phyloP scores from a whole-genome alignment of 1,140 invertebrate species.

The Bombus turneri region DNA sequence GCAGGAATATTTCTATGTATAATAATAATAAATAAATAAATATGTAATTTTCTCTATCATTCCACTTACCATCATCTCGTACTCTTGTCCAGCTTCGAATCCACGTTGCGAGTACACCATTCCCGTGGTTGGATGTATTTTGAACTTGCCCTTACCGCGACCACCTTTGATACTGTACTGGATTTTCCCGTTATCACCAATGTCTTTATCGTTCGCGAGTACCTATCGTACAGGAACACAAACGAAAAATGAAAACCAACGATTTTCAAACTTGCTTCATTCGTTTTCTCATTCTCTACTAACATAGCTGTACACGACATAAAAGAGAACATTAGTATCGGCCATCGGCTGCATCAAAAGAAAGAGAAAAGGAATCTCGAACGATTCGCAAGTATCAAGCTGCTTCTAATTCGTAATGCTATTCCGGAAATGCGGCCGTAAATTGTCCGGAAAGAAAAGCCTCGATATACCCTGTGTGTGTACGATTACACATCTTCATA shows the following conservation, averaged over 20 bases:
- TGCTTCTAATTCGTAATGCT: slow-evolving; percentile 2
- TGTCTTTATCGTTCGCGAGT: slow-evolving; percentile 92
- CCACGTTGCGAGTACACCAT: slow-evolving; percentile 88
- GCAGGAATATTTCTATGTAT: no score
- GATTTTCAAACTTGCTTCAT: not conserved
- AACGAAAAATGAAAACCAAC: slow-evolving; percentile 4
- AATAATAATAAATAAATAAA: no score
- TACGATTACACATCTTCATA: not conserved
- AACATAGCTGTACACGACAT: slow-evolving; percentile 28
- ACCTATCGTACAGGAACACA: slow-evolving; percentile 84
- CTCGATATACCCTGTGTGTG: not conserved
- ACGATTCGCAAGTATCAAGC: slow-evolving; percentile 9
- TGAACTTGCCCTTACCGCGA: slow-evolving; percentile 88
- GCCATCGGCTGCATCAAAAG: slow-evolving; percentile 18
- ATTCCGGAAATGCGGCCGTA: not conserved
- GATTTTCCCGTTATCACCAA: slow-evolving; percentile 90
- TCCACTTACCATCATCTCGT: slow-evolving; percentile 89
- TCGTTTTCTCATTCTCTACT: slow-evolving; percentile 18
- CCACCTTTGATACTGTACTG: slow-evolving; percentile 91
- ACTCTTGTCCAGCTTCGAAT: slow-evolving; percentile 89
- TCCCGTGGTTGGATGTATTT: slow-evolving; percentile 90
- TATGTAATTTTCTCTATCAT: not conserved
- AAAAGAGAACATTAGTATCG: slow-evolving; percentile 37
- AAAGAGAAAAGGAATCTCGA: slow-evolving; percentile 22
- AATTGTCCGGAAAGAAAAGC: not conserved